Percentiles rank a stretch among this genome's conserved stretches.
These are phyloP conservation scores for Ylistrum balloti DNA, from an alignment of 1,140 invertebrate species.

Conservation along the genomic window DNA sequence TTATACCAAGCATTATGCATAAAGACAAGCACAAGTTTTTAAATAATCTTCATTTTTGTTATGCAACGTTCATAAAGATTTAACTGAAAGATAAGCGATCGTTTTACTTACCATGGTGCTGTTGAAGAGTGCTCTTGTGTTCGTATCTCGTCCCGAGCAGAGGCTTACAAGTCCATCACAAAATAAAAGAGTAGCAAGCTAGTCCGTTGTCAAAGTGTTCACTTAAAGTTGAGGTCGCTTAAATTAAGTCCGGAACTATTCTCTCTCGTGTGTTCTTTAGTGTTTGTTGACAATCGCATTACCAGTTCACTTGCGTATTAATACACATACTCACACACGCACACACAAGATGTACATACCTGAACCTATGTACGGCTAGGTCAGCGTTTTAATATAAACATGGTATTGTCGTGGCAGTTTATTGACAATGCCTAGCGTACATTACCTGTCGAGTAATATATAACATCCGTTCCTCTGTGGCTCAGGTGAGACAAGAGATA, in stretches of 20 bases:
- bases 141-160: neutral
- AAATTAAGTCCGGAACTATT: neutral
- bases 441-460: neutral
- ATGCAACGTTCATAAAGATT: neutral
- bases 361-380: neutral
- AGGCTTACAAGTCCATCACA: neutral
- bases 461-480: neutral
- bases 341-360: neutral
- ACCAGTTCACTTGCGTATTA: neutral
- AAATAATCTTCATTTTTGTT: neutral
- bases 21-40: neutral
- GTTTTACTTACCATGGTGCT: conserved; percentile 12
- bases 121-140: neutral
- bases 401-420: neutral
- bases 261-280: neutral
- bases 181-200: neutral
- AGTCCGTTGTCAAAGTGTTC: conserved; percentile 8
- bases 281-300: conserved; percentile 5
- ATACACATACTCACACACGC: conserved; percentile 1
- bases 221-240: neutral
- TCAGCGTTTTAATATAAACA: conserved; percentile 40
- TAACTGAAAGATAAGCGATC: neutral
- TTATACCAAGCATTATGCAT: neutral
- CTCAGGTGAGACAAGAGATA: neutral
- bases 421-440: neutral